These are phyloP conservation scores for Rhinogobius similis DNA, from an alignment of 2,113 vertebrate genomes.

Conservation along the genomic window DNA sequence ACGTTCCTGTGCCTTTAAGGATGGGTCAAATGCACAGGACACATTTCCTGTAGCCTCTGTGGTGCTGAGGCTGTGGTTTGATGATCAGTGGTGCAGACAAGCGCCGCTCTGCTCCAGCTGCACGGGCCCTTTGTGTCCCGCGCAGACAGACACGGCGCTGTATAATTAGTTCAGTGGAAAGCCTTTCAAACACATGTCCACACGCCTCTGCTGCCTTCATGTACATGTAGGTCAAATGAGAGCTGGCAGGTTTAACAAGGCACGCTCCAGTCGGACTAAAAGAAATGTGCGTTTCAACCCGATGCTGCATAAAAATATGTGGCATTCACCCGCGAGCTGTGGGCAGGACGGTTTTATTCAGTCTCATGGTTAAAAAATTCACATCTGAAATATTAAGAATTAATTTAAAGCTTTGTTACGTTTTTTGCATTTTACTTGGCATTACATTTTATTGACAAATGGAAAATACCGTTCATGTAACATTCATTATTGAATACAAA, in stretches of 20 bases:
- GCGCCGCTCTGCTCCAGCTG: constrained; percentile 13
- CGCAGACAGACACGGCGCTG: constrained; percentile 2
- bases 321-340: background rate
- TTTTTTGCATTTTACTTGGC: too few relatives aligned
- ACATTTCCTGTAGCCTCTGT: background rate
- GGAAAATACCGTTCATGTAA: too few relatives aligned
- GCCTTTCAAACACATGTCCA: constrained; percentile 6
- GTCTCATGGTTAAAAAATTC: background rate
- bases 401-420: too few relatives aligned
- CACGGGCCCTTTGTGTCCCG: constrained; percentile 20
- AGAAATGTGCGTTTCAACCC: background rate
- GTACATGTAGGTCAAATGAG: background rate
- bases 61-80: constrained; percentile 18
- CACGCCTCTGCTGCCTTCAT: background rate
- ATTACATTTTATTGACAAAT: too few relatives aligned
- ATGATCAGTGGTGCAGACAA: constrained; percentile 35
- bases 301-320: background rate
- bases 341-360: background rate
- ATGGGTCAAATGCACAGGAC: background rate
- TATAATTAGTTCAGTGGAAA: constrained; percentile 23
- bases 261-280: background rate
- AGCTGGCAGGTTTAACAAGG: background rate
- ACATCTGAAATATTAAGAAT: too few relatives aligned
- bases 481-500: too few relatives aligned
- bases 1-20: too few relatives aligned